Evolutionary conservation across 2,113 vertebrate genomes (phyloP).

Genomic region (Pygoscelis antarcticus): DNA sequence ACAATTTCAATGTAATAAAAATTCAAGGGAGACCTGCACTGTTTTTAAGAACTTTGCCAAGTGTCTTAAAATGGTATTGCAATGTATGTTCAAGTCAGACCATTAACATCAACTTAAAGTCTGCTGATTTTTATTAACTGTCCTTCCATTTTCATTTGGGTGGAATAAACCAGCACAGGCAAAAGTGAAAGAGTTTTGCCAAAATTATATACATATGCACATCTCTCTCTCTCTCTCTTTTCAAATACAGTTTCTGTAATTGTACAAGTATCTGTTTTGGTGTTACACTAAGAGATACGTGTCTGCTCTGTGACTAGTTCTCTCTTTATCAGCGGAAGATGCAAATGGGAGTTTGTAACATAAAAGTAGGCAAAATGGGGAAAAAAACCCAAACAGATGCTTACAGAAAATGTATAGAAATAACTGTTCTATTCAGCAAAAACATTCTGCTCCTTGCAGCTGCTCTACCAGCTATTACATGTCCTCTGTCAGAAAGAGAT

Average conservation of each 20-base stretch:
- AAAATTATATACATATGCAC: neutral
- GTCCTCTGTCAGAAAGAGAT: neutral
- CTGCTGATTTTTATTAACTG: neutral
- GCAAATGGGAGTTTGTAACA: neutral
- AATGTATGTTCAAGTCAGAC: neutral
- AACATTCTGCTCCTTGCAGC: neutral
- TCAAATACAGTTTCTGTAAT: neutral
- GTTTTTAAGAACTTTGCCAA: neutral
- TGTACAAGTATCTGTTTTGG: neutral
- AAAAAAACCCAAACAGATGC: neutral
- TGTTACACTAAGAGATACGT: neutral
- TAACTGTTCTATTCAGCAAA: neutral
- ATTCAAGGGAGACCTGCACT: neutral
- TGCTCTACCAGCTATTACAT: neutral
- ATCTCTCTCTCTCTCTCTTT: neutral
- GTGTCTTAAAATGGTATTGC: neutral
- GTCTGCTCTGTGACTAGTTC: neutral
- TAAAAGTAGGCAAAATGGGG: neutral
- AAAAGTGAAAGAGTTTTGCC: no score
- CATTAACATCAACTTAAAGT: neutral
- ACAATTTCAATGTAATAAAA: neutral
- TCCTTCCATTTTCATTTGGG: neutral
- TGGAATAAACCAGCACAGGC: neutral
- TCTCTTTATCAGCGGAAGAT: neutral
- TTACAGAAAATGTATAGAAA: neutral